Conservation (phyloP, 2,113 vertebrate genomes). For the Scophthalmus maximus region DNA sequence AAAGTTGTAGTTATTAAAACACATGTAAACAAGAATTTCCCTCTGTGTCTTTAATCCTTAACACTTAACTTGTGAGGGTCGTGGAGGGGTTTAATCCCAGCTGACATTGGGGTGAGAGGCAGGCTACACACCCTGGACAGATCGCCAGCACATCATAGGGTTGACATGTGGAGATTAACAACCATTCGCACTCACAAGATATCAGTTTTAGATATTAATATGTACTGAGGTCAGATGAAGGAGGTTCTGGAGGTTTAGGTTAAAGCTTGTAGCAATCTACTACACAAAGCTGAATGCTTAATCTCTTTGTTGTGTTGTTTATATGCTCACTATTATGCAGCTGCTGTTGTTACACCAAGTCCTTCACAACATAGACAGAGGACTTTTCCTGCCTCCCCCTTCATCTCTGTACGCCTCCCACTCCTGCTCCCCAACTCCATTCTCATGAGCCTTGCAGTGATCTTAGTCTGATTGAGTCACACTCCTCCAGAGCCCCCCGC, state of each 20-base stretch:
- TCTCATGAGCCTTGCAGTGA: conserved; percentile 60
- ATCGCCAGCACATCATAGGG: too few species aligned
- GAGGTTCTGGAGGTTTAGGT: conserved; percentile 17
- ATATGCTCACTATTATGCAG: conserved; percentile 34
- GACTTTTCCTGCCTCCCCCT: conserved; percentile 42
- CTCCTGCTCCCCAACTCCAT: conserved; percentile 47
- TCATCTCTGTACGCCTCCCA: conserved; percentile 47
- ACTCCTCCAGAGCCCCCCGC: conserved; percentile 64
- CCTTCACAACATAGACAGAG: conserved; percentile 30
- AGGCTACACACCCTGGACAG: too few species aligned
- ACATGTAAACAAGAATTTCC: too few species aligned
- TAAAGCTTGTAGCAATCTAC: conserved; percentile 27
- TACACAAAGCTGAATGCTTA: conserved; percentile 1
- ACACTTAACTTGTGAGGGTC: too few species aligned
- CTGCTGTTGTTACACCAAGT: conserved; percentile 27
- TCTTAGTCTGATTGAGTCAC: conserved; percentile 74
- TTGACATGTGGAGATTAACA: too few species aligned
- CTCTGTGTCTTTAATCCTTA: too few species aligned
- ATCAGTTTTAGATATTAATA: too few species aligned
- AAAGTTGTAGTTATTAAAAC: too few species aligned
- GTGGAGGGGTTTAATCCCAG: too few species aligned
- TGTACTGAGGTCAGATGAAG: not conserved
- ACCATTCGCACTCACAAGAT: too few species aligned
- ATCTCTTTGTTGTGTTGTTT: conserved; percentile 16
- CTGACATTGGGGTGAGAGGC: too few species aligned